A percentile compares a stretch with the other conserved stretches of the same genome.
phyloP scores from a whole-genome alignment of 2,113 vertebrate species.

The Aldabrachelys gigantea region DNA sequence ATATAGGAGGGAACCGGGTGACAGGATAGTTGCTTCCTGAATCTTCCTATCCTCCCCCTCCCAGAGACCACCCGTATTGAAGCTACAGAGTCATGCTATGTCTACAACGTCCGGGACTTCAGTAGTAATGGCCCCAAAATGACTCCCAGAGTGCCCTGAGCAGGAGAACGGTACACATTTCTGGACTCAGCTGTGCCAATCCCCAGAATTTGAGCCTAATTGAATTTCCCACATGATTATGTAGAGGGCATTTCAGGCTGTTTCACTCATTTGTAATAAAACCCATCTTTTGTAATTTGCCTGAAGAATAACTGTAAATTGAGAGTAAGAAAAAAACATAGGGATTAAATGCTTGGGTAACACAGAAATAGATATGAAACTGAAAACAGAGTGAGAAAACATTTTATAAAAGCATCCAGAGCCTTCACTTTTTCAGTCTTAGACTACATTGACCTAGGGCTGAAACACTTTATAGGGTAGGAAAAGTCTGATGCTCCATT shows the following conservation, averaged over 20 bases:
- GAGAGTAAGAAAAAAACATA: neutral
- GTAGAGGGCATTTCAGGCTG: neutral
- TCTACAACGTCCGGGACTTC: neutral
- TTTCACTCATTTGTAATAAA: neutral
- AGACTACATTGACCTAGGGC: neutral
- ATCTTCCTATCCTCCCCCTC: neutral
- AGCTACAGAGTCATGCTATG: neutral
- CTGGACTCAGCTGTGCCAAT: neutral
- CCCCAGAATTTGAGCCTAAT: neutral
- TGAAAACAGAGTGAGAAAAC: neutral
- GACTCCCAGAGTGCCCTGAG: neutral
- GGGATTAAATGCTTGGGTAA: neutral
- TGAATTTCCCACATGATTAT: neutral
- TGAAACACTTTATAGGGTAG: neutral
- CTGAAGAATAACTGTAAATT: neutral
- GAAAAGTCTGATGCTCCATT: neutral
- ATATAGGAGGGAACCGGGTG: neutral
- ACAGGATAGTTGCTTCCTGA: neutral
- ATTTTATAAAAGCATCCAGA: neutral
- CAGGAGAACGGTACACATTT: neutral
- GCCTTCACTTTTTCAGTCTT: neutral
- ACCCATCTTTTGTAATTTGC: neutral
- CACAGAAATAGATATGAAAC: neutral
- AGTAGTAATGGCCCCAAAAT: neutral
- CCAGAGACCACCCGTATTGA: rapidly evolving